Conservation (phyloP, 2,113 vertebrate genomes). For the Brachypteracias leptosomus region DNA sequence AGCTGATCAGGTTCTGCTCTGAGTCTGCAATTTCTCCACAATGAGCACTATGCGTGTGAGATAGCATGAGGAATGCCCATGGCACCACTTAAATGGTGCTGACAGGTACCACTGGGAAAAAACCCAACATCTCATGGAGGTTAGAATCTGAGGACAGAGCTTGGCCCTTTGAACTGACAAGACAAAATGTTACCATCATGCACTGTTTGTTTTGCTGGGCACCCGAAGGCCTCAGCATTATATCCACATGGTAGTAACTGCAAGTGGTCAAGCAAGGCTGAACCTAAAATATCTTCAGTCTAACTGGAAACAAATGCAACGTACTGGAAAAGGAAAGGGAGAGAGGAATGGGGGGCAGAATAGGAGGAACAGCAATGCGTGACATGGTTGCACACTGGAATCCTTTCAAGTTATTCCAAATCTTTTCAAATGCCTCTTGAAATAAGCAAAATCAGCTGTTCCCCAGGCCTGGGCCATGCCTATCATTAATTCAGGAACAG, state of each 20-base stretch:
- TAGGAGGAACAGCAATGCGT: background rate
- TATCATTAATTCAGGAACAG: background rate
- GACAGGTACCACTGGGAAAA: background rate
- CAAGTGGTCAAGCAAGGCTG: background rate
- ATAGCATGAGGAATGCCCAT: background rate
- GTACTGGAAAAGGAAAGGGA: background rate
- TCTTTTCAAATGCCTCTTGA: background rate
- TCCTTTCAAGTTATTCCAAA: background rate
- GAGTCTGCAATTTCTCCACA: background rate
- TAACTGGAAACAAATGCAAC: background rate
- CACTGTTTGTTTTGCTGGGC: background rate
- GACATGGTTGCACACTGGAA: background rate
- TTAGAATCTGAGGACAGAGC: background rate
- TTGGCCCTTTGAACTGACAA: background rate
- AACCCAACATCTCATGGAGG: background rate
- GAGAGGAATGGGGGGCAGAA: background rate
- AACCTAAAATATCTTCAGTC: background rate
- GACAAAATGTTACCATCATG: rapidly evolving
- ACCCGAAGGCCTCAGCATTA: background rate
- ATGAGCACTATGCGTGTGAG: rapidly evolving
- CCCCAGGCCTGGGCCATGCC: background rate
- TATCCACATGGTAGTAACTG: background rate
- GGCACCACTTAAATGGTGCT: background rate
- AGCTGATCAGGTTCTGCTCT: background rate
- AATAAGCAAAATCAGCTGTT: background rate